Percentiles rank a stretch among this genome's conserved stretches.
These are phyloP conservation scores for Erinaceus europaeus DNA, from an alignment of 2,113 vertebrate species.

Conservation along the genomic window DNA sequence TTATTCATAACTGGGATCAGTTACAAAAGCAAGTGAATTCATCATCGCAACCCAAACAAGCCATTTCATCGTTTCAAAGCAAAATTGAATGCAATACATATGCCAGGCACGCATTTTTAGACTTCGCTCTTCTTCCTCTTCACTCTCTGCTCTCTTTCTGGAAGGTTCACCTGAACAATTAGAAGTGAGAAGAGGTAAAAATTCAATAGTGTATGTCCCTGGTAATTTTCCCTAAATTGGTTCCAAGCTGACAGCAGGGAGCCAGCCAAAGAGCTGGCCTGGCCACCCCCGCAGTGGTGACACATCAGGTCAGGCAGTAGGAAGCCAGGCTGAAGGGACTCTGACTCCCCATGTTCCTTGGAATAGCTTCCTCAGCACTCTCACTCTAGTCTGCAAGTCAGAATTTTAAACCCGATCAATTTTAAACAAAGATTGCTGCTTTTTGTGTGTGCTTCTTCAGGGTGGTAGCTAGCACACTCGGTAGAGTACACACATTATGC, in stretches of 20 bases:
- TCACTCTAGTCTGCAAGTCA: neutral
- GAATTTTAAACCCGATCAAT: neutral
- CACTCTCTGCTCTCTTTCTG: neutral
- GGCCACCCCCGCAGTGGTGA: no score
- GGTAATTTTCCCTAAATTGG: neutral
- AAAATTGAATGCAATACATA: neutral
- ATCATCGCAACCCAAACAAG: neutral
- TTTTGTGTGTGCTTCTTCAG: neutral
- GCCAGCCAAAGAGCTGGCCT: neutral
- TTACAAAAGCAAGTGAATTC: neutral
- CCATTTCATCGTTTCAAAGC: neutral
- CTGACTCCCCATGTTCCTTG: no score
- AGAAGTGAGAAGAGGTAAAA: neutral
- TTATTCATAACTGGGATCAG: constrained; percentile 22
- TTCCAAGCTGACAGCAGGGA: neutral
- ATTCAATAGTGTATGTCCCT: neutral
- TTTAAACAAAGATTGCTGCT: neutral
- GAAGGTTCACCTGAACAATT: constrained; percentile 9
- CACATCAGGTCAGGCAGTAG: no score
- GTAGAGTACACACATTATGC: no score
- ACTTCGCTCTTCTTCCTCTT: constrained; percentile 33
- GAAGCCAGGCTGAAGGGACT: neutral
- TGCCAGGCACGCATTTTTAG: neutral
- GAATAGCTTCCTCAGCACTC: constrained; percentile 9
- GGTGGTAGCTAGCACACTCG: no score